These are phyloP conservation scores for Acanthosepion lycidas DNA, from an alignment of 2,888 invertebrate species.

Conservation along the genomic window DNA sequence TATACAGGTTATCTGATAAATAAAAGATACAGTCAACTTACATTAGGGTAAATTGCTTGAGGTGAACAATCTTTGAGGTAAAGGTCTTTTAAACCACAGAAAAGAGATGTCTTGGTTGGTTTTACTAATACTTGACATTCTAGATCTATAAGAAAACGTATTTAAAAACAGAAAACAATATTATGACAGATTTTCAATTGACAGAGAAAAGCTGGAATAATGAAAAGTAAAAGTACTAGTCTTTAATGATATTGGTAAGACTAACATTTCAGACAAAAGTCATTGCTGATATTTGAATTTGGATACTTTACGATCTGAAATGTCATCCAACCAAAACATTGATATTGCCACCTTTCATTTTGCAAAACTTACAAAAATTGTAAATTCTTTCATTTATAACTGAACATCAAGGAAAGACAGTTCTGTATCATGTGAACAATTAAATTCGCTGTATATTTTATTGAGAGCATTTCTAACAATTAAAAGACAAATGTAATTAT, in stretches of 20 bases:
- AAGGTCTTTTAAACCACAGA: slow-evolving; percentile 81
- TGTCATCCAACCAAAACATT: neutral
- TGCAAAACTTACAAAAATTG: neutral
- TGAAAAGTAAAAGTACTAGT: neutral
- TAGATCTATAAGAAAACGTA: slow-evolving; percentile 76
- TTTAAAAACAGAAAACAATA: neutral
- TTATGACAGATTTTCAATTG: neutral
- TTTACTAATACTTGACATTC: slow-evolving; percentile 86
- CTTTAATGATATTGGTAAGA: neutral
- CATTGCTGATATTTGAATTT: neutral
- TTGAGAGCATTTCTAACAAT: no score
- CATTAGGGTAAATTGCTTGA: slow-evolving; percentile 85
- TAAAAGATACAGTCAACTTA: slow-evolving; percentile 67
- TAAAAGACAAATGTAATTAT: no score
- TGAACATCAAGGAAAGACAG: neutral
- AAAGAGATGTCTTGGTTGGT: slow-evolving; percentile 84
- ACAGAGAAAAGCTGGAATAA: neutral
- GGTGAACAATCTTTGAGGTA: slow-evolving; percentile 84
- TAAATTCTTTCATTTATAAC: neutral
- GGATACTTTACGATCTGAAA: neutral
- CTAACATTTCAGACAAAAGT: neutral
- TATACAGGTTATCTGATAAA: no score
- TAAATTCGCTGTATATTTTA: no score
- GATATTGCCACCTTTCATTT: no score
- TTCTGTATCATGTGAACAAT: no score